phyloP scores from a whole-genome alignment of 1,140 invertebrate species.

The Sinella curviseta region DNA sequence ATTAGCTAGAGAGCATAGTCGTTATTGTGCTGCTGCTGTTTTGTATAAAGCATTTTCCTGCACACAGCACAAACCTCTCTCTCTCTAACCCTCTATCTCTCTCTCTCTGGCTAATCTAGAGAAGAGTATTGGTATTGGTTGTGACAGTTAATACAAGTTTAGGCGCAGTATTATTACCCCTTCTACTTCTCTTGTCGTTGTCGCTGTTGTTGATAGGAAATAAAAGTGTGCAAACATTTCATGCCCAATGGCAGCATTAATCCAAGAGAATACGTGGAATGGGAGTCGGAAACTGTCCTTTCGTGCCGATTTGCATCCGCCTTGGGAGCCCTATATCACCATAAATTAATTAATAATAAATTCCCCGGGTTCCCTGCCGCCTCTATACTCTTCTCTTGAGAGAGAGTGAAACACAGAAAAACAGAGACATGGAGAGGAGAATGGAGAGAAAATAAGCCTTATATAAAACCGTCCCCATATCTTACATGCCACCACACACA shows the following conservation, averaged over 20 bases:
- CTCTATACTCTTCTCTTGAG: conserved; percentile 4
- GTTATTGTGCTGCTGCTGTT: no score
- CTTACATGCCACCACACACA: background rate
- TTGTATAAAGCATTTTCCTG: no score
- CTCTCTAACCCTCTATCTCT: no score
- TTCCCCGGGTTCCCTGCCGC: conserved; percentile 7
- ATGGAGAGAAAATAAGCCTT: background rate
- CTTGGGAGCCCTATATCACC: conserved; percentile 26
- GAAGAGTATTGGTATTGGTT: background rate
- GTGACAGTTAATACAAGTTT: background rate
- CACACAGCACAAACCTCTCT: no score
- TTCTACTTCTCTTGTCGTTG: background rate
- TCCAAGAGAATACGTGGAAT: conserved; percentile 14
- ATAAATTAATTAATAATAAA: conserved; percentile 28
- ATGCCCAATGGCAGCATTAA: conserved; percentile 26
- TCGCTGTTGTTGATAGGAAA: conserved; percentile 17
- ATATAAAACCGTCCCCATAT: background rate
- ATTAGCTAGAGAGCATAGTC: no score
- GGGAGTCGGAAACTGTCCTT: conserved; percentile 22
- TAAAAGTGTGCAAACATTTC: conserved; percentile 25
- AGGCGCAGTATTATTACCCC: background rate
- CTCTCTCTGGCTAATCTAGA: no score
- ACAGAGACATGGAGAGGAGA: background rate
- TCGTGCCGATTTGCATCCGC: conserved; percentile 23
- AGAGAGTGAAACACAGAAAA: background rate